phyloP scores from a whole-genome alignment of 92 coral and sea anemone species.

The Phenganax stokvisi region DNA sequence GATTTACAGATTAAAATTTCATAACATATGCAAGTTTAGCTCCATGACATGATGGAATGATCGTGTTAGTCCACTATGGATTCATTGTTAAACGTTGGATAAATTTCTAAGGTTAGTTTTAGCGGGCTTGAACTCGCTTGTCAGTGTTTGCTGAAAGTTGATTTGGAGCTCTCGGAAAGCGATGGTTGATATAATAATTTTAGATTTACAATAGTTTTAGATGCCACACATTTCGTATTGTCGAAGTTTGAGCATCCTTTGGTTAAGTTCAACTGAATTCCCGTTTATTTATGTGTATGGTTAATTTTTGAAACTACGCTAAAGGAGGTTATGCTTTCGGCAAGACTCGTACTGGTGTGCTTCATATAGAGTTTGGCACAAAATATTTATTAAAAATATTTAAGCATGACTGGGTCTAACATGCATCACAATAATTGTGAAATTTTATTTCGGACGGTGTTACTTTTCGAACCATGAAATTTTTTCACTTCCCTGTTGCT shows the following conservation, averaged over 20 bases:
- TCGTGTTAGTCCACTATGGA: constrained; percentile 32
- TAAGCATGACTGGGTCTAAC: too few relatives aligned
- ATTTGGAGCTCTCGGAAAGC: constrained; percentile 17
- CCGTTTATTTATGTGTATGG: neutral
- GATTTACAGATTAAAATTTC: constrained; percentile 32
- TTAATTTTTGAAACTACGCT: neutral
- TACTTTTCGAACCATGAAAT: too few relatives aligned
- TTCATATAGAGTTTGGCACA: neutral
- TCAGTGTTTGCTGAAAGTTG: constrained; percentile 10
- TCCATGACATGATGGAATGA: constrained; percentile 38
- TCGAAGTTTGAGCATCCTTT: neutral
- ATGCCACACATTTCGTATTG: constrained; percentile 5
- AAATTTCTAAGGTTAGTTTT: constrained; percentile 21
- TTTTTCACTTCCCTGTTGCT: constrained; percentile 3
- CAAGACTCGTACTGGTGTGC: neutral
- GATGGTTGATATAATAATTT: neutral
- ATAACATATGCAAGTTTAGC: constrained; percentile 12
- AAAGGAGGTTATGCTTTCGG: neutral
- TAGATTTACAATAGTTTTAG: neutral
- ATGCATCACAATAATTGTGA: too few relatives aligned
- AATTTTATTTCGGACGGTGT: too few relatives aligned
- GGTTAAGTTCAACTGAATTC: neutral
- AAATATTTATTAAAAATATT: too few relatives aligned
- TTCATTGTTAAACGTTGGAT: constrained; percentile 28
- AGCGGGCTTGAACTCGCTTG: neutral